Base-by-base conservation (phyloP, 2,797 vertebrate genomes). In the Spea hammondii region DNA sequence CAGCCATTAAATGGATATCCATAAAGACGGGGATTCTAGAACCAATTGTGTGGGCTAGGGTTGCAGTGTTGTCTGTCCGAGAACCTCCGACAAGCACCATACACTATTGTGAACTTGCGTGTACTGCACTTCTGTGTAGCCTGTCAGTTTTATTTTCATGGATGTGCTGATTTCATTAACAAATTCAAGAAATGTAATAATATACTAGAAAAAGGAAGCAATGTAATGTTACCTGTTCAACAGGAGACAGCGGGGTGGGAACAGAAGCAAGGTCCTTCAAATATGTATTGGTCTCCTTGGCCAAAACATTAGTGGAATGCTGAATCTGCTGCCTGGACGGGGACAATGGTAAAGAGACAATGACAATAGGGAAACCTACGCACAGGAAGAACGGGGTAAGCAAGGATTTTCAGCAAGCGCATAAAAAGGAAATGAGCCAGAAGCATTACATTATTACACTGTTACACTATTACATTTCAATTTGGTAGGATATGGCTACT, bases 221-320 rank as follows among this genome's bases (percentile, higher is more conserved):
- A 66, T 14, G 9, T 5, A 11, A 86, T 89, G 77, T 65, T 74
- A 98, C 97, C 90, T 99, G 97, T 79, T 98, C 96, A 71, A 94
- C 95, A 13, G 94, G 87, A 54, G 94, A 95, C 0, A 87, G 86
- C 0, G 96, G 92, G 44, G 94, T 85, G 3, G 95, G 92, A 53
- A 95, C 84, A 4, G 93, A 94, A 4, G 95, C 95, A 79, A 99
- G 6, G 72, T 97, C 96, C 79, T 99, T 98, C 4, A 99, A 91
- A 79, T 95, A 94, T 78, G 95, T 95, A 85, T 97, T 98, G 78
- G 96, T 98, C 87, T 97, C 96, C 91, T 98, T 99, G 79, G 97
- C 97, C 4, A 98, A 91, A 69, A 94, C 86, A 87, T 98, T 98
- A 80, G 97, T 96, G 60, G 94, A 94, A 84, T 99, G 95, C 65